Evolutionary conservation across 2,797 vertebrate genomes (phyloP), one percentile per base, ranked within the genome.

Genomic region (Catharus ustulatus): DNA sequence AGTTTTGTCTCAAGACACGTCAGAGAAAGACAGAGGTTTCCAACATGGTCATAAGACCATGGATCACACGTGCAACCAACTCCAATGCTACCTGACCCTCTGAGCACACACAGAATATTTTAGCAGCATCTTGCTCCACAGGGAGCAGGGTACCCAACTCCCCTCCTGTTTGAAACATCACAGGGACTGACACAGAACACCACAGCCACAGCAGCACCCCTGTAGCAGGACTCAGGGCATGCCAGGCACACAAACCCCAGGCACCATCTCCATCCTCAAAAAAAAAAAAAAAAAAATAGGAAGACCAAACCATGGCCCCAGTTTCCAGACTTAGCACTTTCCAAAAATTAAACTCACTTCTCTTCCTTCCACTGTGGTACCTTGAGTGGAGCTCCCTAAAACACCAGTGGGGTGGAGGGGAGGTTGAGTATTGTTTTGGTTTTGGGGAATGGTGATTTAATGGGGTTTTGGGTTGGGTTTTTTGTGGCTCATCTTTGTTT

Each of bases 31-130:
- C 32, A 59, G 14, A 40, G 27, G 20, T 45, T 88, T 86, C 49
- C 58, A 78, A 7, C 17, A 21, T 0, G 16, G 24, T 34, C 34
- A 34, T 34, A n/a, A 77, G 14, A 46, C n/a, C 0, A 0, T 38
- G 61, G 42, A 54, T 78, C 32, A 57, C 23, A 43, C 5, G 4
- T 2, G 4, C 20, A 84, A 66, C 6, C 36, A 61, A 16, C 11
- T 63, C n/a, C 3, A 0, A 2, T 3, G 5, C 15, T 10, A 19
- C 46, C 38, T 3, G 1, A 40, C 30, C 46, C 3, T 0, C 30
- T 18, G 43, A 43, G 24, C 6, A 10, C 3, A 46, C 2, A 0
- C 27, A 54, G 24, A 80, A 6, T 62, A 80, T 49, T 66, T 76
- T 9, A 54, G 46, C 48, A 80, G 24, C 64, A 55, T 10, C n/a